Percentiles rank a stretch among this genome's conserved stretches.
phyloP scores from a whole-genome alignment of 2,888 invertebrate genomes.

The Epinotia bilunana region DNA sequence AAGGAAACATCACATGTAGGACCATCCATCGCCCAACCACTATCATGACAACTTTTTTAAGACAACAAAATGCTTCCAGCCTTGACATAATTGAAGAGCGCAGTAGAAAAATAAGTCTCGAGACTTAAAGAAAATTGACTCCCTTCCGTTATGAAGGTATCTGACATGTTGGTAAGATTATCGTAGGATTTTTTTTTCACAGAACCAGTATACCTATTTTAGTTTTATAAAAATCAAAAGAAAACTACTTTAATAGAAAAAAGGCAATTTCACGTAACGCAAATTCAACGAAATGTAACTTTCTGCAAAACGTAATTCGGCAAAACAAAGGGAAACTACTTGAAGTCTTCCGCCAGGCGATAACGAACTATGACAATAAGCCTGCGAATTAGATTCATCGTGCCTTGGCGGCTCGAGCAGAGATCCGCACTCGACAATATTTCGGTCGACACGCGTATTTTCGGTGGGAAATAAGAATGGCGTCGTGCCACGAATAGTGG shows the following conservation, averaged over 20 bases:
- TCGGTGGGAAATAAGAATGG: slow-evolving; percentile 70
- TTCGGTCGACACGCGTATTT: slow-evolving; percentile 69
- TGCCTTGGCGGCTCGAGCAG: slow-evolving; percentile 55
- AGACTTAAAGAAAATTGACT: neutral
- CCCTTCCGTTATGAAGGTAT: neutral
- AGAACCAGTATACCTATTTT: neutral
- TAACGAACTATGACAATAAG: slow-evolving; percentile 6
- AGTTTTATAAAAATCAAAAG: neutral
- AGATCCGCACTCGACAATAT: slow-evolving; percentile 66
- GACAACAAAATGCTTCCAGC: neutral
- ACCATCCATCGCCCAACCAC: slow-evolving; percentile 51
- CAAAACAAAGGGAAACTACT: neutral
- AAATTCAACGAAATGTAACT: neutral
- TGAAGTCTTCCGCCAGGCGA: neutral
- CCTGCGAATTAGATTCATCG: neutral
- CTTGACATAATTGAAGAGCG: neutral
- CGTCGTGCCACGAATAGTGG: slow-evolving; percentile 76
- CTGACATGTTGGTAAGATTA: neutral
- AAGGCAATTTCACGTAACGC: neutral
- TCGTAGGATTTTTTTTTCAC: neutral
- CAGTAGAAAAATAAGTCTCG: neutral
- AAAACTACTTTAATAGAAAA: neutral
- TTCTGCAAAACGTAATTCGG: neutral
- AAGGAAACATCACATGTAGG: slow-evolving; percentile 72
- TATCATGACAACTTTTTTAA: neutral